phyloP scores from a whole-genome alignment of 2,113 vertebrate genomes.

The Pseudorasbora parva region DNA sequence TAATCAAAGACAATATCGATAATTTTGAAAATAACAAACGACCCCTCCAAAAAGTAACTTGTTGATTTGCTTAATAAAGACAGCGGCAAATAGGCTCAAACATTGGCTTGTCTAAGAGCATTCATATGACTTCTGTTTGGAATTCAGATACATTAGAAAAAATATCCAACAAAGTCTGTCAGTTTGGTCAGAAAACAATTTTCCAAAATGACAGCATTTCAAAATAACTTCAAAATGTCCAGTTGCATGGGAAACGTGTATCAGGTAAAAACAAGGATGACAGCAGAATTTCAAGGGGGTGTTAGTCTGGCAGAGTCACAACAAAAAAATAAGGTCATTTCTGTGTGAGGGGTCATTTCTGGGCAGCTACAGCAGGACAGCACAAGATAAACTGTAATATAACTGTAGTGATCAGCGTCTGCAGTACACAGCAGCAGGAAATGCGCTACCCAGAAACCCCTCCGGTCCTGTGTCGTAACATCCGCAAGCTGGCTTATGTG shows the following conservation, averaged over 20 bases:
- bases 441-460: not conserved
- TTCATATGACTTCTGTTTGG: not conserved
- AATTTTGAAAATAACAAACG: conserved; percentile 22
- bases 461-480: not conserved
- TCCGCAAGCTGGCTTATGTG: conserved; percentile 72
- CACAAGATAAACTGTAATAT: conserved; percentile 39
- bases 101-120: not conserved
- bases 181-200: not conserved
- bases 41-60: conserved; percentile 36
- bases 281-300: not conserved
- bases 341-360: not conserved
- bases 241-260: not conserved
- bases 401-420: conserved; percentile 40
- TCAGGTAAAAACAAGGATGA: not conserved
- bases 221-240: not conserved
- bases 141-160: not conserved
- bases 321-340: conserved; percentile 8
- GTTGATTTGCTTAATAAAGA: not conserved
- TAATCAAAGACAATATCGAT: conserved; percentile 54
- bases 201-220: not conserved
- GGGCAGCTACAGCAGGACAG: conserved; percentile 51
- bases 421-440: not conserved
- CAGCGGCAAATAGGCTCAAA: conserved; percentile 4
- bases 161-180: not conserved
- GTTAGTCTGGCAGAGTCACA: conserved; percentile 13